phyloP scores from a whole-genome alignment of 1,140 invertebrate genomes.

The Caenorhabditis elegans region WBcel235 BX284602.5:9365501-9366000 shows the following conservation, averaged over 20 bases:
- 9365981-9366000: constrained; percentile 40
- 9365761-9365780: constrained; percentile 25
- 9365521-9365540: too few species aligned
- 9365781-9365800: too few species aligned
- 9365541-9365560: too few species aligned
- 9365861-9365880: not conserved
- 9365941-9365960: not conserved
- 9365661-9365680: constrained; percentile 10
- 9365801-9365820: too few species aligned
- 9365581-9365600: too few species aligned
- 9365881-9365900: not conserved
- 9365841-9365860: too few species aligned
- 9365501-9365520: too few species aligned
- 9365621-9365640: not conserved
- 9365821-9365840: too few species aligned
- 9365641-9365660: constrained; percentile 38
- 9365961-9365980: constrained; percentile 9
- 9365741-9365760: not conserved
- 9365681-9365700: not conserved
- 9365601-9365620: not conserved
- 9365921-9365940: not conserved
- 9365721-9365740: not conserved
- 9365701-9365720: constrained; percentile 8
- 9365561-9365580: too few species aligned
- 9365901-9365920: not conserved